phyloP scores from a whole-genome alignment of 92 coral and sea anemone species.

The Montipora capitata region DNA sequence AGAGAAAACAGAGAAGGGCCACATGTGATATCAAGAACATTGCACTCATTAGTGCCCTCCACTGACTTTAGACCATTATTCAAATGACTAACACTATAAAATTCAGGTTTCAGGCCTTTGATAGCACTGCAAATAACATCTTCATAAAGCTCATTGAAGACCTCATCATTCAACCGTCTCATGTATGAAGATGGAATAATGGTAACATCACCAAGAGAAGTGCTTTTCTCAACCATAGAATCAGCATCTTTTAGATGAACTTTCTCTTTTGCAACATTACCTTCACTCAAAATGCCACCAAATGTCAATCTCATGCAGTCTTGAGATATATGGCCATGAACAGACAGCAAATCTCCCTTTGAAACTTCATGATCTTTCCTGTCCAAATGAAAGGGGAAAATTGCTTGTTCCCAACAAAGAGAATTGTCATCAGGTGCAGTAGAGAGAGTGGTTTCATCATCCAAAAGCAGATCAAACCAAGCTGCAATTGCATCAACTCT shows the following conservation, averaged over 20 bases:
- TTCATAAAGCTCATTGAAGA: slow-evolving; percentile 58
- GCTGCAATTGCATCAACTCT: slow-evolving; percentile 89
- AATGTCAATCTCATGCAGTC: slow-evolving; percentile 77
- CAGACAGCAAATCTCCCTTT: slow-evolving; percentile 66
- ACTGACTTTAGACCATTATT: neutral
- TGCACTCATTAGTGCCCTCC: slow-evolving; percentile 27
- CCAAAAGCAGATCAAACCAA: slow-evolving; percentile 95
- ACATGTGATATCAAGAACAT: slow-evolving; percentile 72
- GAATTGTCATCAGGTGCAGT: slow-evolving; percentile 91
- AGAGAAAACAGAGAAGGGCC: slow-evolving; percentile 79
- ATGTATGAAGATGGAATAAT: slow-evolving; percentile 86
- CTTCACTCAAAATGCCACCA: slow-evolving; percentile 5
- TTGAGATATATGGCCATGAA: slow-evolving; percentile 57
- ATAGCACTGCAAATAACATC: slow-evolving; percentile 69
- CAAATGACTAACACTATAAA: neutral
- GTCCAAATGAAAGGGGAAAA: slow-evolving; percentile 82
- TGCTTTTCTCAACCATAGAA: neutral
- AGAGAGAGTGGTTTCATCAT: slow-evolving; percentile 78
- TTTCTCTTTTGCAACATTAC: too few species aligned
- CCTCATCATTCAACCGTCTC: slow-evolving; percentile 81
- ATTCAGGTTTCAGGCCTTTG: slow-evolving; percentile 17
- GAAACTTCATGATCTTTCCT: slow-evolving; percentile 14
- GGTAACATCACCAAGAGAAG: neutral
- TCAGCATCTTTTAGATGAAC: too few species aligned
- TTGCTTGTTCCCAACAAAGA: slow-evolving; percentile 99